A percentile compares a stretch with the other conserved stretches of the same genome.
Conservation (phyloP, 2,888 invertebrate species). For the Apomyelois bistriatella region DNA sequence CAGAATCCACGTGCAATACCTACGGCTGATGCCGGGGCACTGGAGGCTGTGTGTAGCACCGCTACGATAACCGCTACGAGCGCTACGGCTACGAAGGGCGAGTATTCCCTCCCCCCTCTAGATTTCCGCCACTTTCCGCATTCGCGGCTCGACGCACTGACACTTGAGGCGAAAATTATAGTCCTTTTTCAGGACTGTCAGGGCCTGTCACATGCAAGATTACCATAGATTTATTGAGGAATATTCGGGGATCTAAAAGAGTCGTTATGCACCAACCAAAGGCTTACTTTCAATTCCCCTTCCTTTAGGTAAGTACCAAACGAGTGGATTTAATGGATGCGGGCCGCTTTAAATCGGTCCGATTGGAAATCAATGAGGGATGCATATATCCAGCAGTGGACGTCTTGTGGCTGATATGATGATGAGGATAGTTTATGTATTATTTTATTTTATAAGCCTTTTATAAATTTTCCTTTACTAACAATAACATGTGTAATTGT, state of each 20-base stretch:
- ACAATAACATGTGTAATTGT: too few species aligned
- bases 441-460: too few species aligned
- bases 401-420: too few species aligned
- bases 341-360: too few species aligned
- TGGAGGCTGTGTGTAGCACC: slow-evolving; percentile 34
- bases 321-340: too few species aligned
- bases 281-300: not conserved
- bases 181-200: slow-evolving; percentile 13
- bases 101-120: slow-evolving; percentile 33
- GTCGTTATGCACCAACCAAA: slow-evolving; percentile 5
- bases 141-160: slow-evolving; percentile 30
- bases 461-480: too few species aligned
- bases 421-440: too few species aligned
- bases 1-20: slow-evolving; percentile 40
- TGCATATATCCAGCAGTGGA: too few species aligned
- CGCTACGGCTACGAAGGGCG: slow-evolving; percentile 29
- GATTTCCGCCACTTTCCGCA: slow-evolving; percentile 33
- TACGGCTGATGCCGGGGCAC: slow-evolving; percentile 64
- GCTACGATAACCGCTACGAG: slow-evolving; percentile 18
- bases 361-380: too few species aligned
- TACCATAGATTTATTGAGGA: slow-evolving; percentile 12
- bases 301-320: not conserved
- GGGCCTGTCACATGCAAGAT: slow-evolving; percentile 11
- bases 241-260: slow-evolving; percentile 1
- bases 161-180: slow-evolving; percentile 30